Evolutionary conservation across 2,888 invertebrate genomes (phyloP).

Genomic region (Drosophila niveifrons): DNA sequence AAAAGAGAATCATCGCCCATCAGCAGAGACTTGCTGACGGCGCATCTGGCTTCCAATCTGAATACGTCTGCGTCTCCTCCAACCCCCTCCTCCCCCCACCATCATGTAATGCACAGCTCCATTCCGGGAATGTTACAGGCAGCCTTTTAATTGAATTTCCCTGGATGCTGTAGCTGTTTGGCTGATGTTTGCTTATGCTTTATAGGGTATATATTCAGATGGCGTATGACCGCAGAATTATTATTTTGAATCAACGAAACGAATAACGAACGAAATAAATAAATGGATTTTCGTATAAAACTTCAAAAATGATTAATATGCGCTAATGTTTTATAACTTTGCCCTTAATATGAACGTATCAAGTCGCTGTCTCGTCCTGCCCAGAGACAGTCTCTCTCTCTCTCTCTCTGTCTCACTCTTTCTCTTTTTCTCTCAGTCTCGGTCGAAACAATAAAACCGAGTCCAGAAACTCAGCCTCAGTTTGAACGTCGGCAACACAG

Average conservation of each 20-base stretch:
- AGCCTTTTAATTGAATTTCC: constrained; percentile 75
- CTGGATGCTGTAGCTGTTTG: constrained; percentile 1
- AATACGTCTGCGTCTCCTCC: too few species aligned
- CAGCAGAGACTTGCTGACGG: constrained; percentile 59
- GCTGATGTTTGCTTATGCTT: constrained; percentile 3
- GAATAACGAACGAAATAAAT: constrained; percentile 44
- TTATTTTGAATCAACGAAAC: constrained; percentile 37
- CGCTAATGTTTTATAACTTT: constrained; percentile 78
- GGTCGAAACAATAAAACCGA: constrained; percentile 42
- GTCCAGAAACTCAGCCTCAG: constrained; percentile 19
- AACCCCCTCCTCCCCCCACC: too few species aligned
- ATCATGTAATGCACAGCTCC: constrained; percentile 42
- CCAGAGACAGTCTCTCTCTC: constrained; percentile 26
- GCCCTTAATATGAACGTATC: constrained; percentile 72
- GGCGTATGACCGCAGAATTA: constrained; percentile 28
- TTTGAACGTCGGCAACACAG: constrained; percentile 14
- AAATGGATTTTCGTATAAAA: constrained; percentile 72
- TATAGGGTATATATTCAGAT: constrained; percentile 6
- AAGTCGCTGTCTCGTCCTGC: constrained; percentile 55
- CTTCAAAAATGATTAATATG: constrained; percentile 75
- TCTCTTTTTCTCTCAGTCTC: background rate
- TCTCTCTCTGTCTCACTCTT: background rate
- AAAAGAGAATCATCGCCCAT: constrained; percentile 19
- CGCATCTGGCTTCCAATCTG: constrained; percentile 29
- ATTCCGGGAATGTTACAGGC: constrained; percentile 64